Evolutionary conservation across 2,888 invertebrate species (phyloP), one percentile per base, ranked within the genome.

Genomic region (Achlya flavicornis): DNA sequence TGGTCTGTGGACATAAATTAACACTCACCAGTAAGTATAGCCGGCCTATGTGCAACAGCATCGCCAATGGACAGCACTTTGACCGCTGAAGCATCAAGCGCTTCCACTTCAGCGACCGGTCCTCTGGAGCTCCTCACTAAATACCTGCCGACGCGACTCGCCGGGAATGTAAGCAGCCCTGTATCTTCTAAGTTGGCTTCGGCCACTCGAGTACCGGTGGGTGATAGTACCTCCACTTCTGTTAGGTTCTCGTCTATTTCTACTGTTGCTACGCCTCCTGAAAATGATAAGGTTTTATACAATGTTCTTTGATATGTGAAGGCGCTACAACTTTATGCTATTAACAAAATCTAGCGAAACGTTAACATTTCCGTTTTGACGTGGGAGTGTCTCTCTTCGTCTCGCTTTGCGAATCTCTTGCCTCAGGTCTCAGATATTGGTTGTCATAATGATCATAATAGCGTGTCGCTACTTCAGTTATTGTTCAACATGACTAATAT

Each of bases 11-110:
- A n/a, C n/a, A n/a, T n/a, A n/a, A n/a, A n/a, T n/a, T n/a, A n/a
- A n/a, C n/a, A n/a, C n/a, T 92, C 87, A 95, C 96, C 95, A 77
- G 96, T 96, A 67, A 98, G 95, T 66, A 96, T 96, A 16, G 97
- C 97, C 1, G 98, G 97, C 64, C 97, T 95, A 87, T 97, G 97
- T 64, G 97, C 97, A 57, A 97, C 94, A 0, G 97, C 93, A 78
- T 98, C 97, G 0, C 96, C 96, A 61, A 97, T 95, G 64, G 97
- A 96, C 65, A 96, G 93, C 58, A 97, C 95, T 76, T 96, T 95
- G 8, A 97, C 96, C 63, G 96, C 95, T 0, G 95, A 90, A 0
- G 97, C 97, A 84, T 98, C 97, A 61, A 98, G 96, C 0, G 97
- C 97, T 76, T 98, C 97, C 4, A 98, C 92, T 59, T 93, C 93